A percentile compares a stretch with the other conserved stretches of the same genome.
phyloP scores from a whole-genome alignment of 1,140 invertebrate genomes.

The Drosophila santomea region DNA sequence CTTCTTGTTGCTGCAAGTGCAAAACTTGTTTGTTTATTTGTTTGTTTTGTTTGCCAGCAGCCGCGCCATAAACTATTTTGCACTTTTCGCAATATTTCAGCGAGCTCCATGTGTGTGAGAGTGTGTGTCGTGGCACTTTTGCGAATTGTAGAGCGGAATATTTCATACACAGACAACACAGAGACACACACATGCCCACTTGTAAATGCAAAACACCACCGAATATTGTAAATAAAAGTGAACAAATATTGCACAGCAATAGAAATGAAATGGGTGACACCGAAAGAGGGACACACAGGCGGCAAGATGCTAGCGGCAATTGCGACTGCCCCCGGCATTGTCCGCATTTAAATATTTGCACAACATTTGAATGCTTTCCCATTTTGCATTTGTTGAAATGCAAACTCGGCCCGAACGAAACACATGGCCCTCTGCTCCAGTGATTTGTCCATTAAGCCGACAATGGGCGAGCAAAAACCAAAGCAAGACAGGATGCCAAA shows the following conservation, averaged over 20 bases:
- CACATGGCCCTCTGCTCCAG: conserved; percentile 37
- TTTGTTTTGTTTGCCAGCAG: conserved; percentile 49
- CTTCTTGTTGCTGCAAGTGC: conserved; percentile 1
- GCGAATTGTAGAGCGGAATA: conserved; percentile 66
- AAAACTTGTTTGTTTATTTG: conserved; percentile 29
- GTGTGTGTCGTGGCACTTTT: conserved; percentile 62
- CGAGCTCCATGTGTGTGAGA: conserved; percentile 26
- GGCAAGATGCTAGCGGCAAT: conserved; percentile 19
- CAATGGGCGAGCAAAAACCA: conserved; percentile 28
- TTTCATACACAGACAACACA: conserved; percentile 49
- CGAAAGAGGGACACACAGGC: conserved; percentile 8
- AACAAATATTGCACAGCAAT: conserved; percentile 62
- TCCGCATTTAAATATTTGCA: conserved; percentile 79
- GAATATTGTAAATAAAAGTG: conserved; percentile 77
- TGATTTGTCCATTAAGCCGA: conserved; percentile 70
- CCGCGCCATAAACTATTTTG: conserved; percentile 77
- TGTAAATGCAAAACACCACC: conserved; percentile 48
- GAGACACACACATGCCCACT: conserved; percentile 7
- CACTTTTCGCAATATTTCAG: conserved; percentile 79
- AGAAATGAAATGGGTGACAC: conserved; percentile 37
- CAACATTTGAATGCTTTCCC: conserved; percentile 75
- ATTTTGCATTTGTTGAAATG: conserved; percentile 68
- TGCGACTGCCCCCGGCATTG: conserved; percentile 52
- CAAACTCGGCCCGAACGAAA: conserved; percentile 41
- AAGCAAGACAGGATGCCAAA: background rate